Percentiles rank a stretch among this genome's conserved stretches.
Conservation (phyloP, 2,113 vertebrate genomes). For the Zapornia atra region DNA sequence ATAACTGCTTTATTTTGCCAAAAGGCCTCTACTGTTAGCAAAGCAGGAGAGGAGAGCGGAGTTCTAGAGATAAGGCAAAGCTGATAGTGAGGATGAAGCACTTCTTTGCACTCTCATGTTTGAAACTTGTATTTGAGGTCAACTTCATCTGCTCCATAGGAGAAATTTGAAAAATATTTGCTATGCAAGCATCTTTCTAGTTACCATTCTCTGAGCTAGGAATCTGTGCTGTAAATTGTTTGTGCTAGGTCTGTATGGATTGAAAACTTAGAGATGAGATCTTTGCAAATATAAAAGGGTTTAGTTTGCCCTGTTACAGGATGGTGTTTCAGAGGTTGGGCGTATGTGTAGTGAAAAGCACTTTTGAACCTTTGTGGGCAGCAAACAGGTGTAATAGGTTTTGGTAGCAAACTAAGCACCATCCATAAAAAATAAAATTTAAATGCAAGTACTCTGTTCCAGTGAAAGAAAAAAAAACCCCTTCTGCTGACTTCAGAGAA, state of each 20-base stretch:
- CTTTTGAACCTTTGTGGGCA: background rate
- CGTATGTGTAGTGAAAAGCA: background rate
- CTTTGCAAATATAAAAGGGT: background rate
- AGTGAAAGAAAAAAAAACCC: background rate
- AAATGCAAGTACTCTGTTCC: background rate
- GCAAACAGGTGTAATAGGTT: background rate
- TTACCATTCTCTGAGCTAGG: conserved; percentile 1
- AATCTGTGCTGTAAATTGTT: background rate
- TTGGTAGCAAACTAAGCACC: background rate
- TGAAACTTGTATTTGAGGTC: background rate
- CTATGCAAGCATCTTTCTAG: conserved; percentile 52
- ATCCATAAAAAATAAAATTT: background rate
- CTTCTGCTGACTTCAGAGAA: background rate
- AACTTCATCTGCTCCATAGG: background rate
- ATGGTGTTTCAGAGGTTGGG: background rate
- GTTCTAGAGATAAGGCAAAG: background rate
- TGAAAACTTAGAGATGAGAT: background rate
- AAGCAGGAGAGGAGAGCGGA: background rate
- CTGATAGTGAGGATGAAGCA: background rate
- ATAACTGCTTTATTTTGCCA: conserved; percentile 13
- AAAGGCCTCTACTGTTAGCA: background rate
- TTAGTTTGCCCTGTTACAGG: background rate
- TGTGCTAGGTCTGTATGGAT: background rate
- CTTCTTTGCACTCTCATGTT: conserved; percentile 18
- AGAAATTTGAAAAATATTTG: conserved; percentile 21